phyloP scores from a whole-genome alignment of 2,797 vertebrate species.

The Anabacerthia variegaticeps region DNA sequence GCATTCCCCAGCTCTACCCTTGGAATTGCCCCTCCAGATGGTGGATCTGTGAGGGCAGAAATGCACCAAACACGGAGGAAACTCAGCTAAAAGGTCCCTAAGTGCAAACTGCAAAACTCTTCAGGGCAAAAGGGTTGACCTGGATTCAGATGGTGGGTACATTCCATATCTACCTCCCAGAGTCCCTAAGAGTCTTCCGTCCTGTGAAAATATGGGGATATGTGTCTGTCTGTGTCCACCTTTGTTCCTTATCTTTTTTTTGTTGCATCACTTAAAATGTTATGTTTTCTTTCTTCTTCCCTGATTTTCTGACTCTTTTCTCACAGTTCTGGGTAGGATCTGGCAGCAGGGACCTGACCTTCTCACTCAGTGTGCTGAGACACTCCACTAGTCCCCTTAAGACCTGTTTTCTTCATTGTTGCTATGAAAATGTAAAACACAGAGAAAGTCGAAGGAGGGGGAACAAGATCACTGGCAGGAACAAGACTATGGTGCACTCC shows the following conservation, averaged over 20 bases:
- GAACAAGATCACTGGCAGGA: background rate
- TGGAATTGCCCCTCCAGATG: background rate
- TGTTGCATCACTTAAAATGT: background rate
- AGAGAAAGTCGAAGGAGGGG: background rate
- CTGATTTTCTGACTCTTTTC: background rate
- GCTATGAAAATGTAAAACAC: background rate
- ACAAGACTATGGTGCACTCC: background rate
- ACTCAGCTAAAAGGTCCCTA: background rate
- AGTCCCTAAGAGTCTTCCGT: background rate
- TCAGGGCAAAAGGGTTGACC: background rate
- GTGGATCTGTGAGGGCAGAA: background rate
- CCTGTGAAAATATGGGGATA: background rate
- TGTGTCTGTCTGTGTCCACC: accelerated
- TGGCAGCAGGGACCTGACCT: background rate
- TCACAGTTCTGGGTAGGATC: background rate
- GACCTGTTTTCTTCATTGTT: background rate
- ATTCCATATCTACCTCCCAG: background rate
- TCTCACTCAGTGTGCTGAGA: background rate
- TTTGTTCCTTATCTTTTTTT: background rate
- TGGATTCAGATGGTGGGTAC: background rate
- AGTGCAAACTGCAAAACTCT: background rate
- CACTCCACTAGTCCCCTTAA: background rate
- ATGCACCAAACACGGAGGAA: background rate
- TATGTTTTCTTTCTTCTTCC: background rate
- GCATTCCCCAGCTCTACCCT: background rate